Conservation (phyloP, 2,113 vertebrate species). For the Hyla sarda region DNA sequence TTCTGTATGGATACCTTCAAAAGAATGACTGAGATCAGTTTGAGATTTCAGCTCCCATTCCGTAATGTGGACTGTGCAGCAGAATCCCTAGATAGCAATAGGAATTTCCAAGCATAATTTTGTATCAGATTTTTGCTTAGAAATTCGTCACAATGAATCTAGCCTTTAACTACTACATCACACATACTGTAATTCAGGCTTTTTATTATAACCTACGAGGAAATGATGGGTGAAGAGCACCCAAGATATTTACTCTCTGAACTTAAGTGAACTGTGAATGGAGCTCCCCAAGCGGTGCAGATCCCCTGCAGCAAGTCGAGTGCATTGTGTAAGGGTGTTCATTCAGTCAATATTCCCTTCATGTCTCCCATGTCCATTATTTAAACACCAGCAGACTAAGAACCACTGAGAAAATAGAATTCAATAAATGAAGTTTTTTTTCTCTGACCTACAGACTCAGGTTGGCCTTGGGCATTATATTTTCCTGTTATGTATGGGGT, state of each 20-base stretch:
- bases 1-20: too few relatives aligned
- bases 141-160: too few relatives aligned
- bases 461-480: conserved; percentile 31
- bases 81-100: too few relatives aligned
- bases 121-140: too few relatives aligned
- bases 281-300: not conserved
- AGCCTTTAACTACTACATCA: too few relatives aligned
- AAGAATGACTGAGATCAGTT: too few relatives aligned
- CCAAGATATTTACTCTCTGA: not conserved
- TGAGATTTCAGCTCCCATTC: too few relatives aligned
- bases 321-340: not conserved
- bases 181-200: not conserved
- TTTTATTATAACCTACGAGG: not conserved
- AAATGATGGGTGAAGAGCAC: not conserved
- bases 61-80: too few relatives aligned
- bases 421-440: conserved; percentile 27
- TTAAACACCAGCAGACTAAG: not conserved
- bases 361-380: not conserved
- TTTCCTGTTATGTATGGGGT: not conserved
- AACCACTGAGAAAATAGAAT: conserved; percentile 43
- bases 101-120: too few relatives aligned
- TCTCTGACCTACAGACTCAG: not conserved
- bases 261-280: conserved; percentile 16
- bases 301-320: not conserved
- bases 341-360: not conserved